These are phyloP conservation scores for Drosophila mimetica DNA, from an alignment of 2,888 invertebrate species.

Conservation along the genomic window DNA sequence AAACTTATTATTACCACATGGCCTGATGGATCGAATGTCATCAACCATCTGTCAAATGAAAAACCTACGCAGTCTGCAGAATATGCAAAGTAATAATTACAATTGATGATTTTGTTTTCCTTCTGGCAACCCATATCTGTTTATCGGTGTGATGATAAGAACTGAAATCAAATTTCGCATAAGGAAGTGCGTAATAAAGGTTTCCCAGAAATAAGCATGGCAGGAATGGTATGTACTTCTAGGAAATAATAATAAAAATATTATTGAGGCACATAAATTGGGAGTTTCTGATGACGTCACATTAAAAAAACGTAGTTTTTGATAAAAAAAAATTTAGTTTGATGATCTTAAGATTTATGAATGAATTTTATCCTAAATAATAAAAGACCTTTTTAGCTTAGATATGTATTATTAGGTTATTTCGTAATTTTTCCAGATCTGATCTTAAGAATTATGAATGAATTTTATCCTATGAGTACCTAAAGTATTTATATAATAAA, in stretches of 20 bases:
- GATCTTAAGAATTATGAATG: no score
- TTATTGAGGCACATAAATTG: not conserved
- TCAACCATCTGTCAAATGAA: slow-evolving; percentile 9
- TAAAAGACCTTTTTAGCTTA: no score
- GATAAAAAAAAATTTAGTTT: no score
- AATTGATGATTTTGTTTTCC: slow-evolving; percentile 14
- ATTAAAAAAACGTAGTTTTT: no score
- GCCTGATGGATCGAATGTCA: slow-evolving; percentile 14
- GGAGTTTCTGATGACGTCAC: not conserved
- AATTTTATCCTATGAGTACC: no score
- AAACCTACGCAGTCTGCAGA: not conserved
- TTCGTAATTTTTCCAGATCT: no score
- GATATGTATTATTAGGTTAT: no score
- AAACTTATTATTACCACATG: slow-evolving; percentile 43
- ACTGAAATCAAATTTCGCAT: not conserved
- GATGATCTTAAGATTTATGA: no score
- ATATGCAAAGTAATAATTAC: slow-evolving; percentile 34
- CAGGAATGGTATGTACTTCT: not conserved
- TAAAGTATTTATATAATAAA: no score
- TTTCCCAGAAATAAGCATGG: not conserved
- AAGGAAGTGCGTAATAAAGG: not conserved
- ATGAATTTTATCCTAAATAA: no score
- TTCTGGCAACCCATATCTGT: not conserved
- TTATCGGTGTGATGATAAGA: slow-evolving; percentile 18
- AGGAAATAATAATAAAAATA: no score